Evolutionary conservation across 2,888 invertebrate species (phyloP).

Genomic region (Oxyscelio sp.): DNA sequence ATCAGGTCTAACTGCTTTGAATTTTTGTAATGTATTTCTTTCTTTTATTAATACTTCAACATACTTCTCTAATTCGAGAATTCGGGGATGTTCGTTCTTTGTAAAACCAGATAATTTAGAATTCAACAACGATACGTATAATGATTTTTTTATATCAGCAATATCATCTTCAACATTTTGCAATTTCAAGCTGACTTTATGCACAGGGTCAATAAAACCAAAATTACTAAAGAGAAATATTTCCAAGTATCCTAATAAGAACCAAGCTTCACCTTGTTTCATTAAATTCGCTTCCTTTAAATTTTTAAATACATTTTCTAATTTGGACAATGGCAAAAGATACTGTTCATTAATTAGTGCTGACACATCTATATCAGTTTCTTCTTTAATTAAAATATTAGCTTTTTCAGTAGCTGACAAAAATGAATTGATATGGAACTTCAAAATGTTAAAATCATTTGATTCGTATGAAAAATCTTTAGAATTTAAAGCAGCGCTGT

Average conservation of each 20-base stretch:
- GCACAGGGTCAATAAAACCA: slow-evolving; percentile 93
- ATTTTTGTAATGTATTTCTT: slow-evolving; percentile 76
- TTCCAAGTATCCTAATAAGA: slow-evolving; percentile 83
- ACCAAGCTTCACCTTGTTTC: slow-evolving; percentile 83
- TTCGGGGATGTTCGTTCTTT: slow-evolving; percentile 83
- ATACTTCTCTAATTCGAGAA: slow-evolving; percentile 69
- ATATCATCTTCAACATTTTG: slow-evolving; percentile 92
- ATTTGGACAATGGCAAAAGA: slow-evolving; percentile 61
- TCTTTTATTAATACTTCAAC: slow-evolving; percentile 72
- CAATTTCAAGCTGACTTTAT: slow-evolving; percentile 93
- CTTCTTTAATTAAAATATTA: slow-evolving; percentile 52
- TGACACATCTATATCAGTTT: slow-evolving; percentile 19
- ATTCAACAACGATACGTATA: slow-evolving; percentile 90
- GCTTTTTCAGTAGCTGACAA: slow-evolving; percentile 62
- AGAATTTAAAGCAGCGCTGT: slow-evolving; percentile 89
- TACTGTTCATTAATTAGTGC: slow-evolving; percentile 39
- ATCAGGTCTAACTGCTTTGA: slow-evolving; percentile 81
- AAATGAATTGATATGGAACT: slow-evolving; percentile 77
- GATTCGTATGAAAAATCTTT: slow-evolving; percentile 87
- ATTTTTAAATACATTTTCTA: slow-evolving; percentile 61
- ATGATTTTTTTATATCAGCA: slow-evolving; percentile 89
- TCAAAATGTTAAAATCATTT: slow-evolving; percentile 80
- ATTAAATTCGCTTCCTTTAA: slow-evolving; percentile 56
- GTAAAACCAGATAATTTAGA: slow-evolving; percentile 86
- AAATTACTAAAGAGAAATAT: slow-evolving; percentile 82